These are phyloP conservation scores for Zingel zingel DNA, from an alignment of 2,113 vertebrate genomes.

Conservation along the genomic window DNA sequence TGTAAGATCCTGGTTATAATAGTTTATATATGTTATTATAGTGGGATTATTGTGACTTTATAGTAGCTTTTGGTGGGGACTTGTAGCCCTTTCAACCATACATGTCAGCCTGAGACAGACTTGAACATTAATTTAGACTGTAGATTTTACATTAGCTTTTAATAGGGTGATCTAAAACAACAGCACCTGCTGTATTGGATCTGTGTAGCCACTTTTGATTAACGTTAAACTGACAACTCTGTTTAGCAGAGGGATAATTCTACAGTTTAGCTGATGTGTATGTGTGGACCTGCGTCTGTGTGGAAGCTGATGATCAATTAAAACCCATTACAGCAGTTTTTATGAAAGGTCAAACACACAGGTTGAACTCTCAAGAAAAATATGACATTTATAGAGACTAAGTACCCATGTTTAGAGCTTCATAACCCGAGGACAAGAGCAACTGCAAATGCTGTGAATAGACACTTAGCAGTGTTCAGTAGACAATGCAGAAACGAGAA, in stretches of 20 bases:
- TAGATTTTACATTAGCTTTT: neutral
- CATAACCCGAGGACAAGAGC: neutral
- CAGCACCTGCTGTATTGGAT: neutral
- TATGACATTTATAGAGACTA: neutral
- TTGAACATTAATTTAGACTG: neutral
- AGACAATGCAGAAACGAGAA: neutral
- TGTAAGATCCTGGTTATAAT: neutral
- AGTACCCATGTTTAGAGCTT: neutral
- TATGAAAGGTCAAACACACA: neutral
- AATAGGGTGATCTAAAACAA: neutral
- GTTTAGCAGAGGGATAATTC: neutral
- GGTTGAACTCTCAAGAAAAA: neutral
- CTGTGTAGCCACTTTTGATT: neutral
- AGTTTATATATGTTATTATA: neutral
- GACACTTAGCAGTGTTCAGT: neutral
- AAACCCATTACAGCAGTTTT: neutral
- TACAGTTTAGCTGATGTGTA: too few relatives aligned
- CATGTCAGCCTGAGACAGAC: neutral
- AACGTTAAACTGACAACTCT: neutral
- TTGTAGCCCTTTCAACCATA: neutral
- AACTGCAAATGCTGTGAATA: neutral
- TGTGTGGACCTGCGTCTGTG: neutral
- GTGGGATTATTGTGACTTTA: neutral
- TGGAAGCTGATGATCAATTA: neutral
- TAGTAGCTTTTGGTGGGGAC: neutral